Percentiles rank a stretch among this genome's conserved stretches.
Evolutionary conservation across 2,113 vertebrate species (phyloP).

Genomic region (Oriolus oriolus): DNA sequence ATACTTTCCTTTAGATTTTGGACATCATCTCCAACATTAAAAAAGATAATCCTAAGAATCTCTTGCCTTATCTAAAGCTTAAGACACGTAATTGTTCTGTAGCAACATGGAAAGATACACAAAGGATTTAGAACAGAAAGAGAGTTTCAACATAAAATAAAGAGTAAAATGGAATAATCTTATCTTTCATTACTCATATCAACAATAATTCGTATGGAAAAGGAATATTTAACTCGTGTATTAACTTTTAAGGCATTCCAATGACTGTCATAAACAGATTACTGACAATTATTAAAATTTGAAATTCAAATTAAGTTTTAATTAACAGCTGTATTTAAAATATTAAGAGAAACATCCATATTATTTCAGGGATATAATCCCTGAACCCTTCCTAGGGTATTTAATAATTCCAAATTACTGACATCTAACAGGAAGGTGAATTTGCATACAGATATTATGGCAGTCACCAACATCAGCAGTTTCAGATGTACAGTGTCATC

Average conservation of each 20-base stretch:
- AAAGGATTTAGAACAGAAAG: neutral
- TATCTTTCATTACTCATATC: neutral
- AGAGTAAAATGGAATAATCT: neutral
- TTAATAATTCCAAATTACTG: neutral
- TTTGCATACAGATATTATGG: neutral
- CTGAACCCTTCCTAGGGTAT: neutral
- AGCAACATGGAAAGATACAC: neutral
- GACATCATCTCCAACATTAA: neutral
- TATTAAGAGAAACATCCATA: neutral
- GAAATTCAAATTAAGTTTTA: neutral
- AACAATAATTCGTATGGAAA: neutral
- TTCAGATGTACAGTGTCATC: neutral
- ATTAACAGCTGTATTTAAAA: neutral
- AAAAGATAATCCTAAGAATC: neutral
- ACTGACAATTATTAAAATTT: neutral
- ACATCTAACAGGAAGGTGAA: neutral
- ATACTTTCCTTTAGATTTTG: neutral
- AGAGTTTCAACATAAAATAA: neutral
- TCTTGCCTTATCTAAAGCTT: neutral
- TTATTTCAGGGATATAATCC: neutral
- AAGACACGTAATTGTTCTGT: neutral
- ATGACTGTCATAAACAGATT: neutral
- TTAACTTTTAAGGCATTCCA: neutral
- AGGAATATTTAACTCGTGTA: neutral
- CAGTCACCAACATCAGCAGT: neutral